A percentile compares a stretch with the other conserved stretches of the same genome.
These are phyloP conservation scores for Anolis carolinensis DNA, from an alignment of 2,113 vertebrate species.

Conservation along the genomic window DNA sequence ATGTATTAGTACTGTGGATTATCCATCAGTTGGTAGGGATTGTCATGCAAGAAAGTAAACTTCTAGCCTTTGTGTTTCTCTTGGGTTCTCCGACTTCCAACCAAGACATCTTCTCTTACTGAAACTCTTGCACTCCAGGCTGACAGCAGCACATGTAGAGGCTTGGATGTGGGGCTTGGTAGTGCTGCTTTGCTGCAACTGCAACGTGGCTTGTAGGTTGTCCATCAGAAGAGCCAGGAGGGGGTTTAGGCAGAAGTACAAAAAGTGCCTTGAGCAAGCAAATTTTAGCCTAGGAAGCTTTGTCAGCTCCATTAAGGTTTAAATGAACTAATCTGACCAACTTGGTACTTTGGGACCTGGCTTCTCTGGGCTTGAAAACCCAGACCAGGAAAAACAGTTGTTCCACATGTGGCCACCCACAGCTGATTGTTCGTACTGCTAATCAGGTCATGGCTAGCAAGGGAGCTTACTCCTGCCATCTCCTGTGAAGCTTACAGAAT, in stretches of 20 bases:
- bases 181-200: background rate
- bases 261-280: constrained; percentile 28
- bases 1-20: background rate
- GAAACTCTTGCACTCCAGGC: background rate
- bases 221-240: background rate
- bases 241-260: background rate
- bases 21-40: background rate
- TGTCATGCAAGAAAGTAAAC: background rate
- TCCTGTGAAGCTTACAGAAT: background rate
- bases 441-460: background rate
- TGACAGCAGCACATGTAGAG: background rate
- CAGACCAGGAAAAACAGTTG: background rate
- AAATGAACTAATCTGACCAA: background rate
- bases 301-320: background rate
- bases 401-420: background rate
- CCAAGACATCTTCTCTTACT: background rate
- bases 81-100: background rate
- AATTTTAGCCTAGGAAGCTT: background rate
- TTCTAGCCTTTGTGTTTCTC: background rate
- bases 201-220: background rate
- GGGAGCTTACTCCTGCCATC: background rate
- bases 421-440: background rate
- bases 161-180: background rate
- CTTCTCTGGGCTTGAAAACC: background rate
- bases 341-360: background rate